These are phyloP conservation scores for Thryonomys swinderianus DNA, from an alignment of 2,113 vertebrate species.

Conservation along the genomic window DNA sequence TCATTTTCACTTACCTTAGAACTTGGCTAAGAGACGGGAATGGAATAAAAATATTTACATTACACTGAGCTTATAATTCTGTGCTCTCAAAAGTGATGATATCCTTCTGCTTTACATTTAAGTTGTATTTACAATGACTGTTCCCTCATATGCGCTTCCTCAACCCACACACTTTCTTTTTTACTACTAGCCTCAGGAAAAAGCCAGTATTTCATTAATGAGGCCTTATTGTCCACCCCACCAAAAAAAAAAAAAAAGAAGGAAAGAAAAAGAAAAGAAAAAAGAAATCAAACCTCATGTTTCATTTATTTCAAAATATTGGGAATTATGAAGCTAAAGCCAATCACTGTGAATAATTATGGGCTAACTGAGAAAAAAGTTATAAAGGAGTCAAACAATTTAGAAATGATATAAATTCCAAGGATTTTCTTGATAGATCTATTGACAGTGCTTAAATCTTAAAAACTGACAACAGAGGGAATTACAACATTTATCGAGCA, in stretches of 20 bases:
- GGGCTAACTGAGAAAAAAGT: slow-evolving; percentile 6
- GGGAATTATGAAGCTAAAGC: slow-evolving; percentile 10
- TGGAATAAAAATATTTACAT: slow-evolving; percentile 52
- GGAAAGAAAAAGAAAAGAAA: neutral
- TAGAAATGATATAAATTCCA: slow-evolving; percentile 29
- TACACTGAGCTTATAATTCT: slow-evolving; percentile 36
- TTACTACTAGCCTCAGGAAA: neutral
- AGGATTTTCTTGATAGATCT: neutral
- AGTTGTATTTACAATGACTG: neutral
- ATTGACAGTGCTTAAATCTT: slow-evolving; percentile 55
- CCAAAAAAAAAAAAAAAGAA: neutral
- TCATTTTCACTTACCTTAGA: slow-evolving; percentile 40
- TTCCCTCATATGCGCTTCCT: neutral
- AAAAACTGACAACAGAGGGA: slow-evolving; percentile 29
- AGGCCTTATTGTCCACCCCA: neutral
- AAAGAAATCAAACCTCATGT: neutral
- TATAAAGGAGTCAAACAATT: slow-evolving; percentile 11
- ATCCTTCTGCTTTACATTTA: slow-evolving; percentile 46
- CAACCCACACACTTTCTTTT: neutral
- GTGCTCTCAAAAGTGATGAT: slow-evolving; percentile 26
- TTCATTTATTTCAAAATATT: slow-evolving; percentile 48
- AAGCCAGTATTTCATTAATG: slow-evolving; percentile 6
- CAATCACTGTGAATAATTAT: slow-evolving; percentile 11
- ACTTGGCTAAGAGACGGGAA: slow-evolving; percentile 26
- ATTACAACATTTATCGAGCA: neutral